Conservation (phyloP, 2,888 invertebrate genomes). For the Chrysolina americana region DNA sequence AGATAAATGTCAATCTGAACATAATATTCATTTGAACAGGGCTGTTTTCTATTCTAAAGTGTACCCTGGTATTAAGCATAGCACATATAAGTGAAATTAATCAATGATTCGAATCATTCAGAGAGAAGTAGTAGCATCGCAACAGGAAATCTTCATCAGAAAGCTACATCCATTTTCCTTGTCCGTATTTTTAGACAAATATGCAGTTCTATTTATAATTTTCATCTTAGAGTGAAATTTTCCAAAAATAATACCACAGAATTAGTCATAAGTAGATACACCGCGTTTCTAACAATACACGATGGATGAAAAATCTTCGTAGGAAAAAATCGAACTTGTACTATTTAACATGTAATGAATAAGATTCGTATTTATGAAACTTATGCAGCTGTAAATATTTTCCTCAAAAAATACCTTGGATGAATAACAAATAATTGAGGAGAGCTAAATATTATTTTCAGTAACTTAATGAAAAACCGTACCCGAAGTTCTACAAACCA, state of each 20-base stretch:
- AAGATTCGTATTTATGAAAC: no score
- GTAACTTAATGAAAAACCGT: no score
- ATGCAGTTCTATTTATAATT: conserved; percentile 13
- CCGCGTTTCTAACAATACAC: not conserved
- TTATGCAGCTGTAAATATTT: no score
- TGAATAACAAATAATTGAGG: no score
- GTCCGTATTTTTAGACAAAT: conserved; percentile 5
- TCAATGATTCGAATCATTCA: not conserved
- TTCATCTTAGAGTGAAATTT: conserved; percentile 26
- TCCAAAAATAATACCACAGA: conserved; percentile 39
- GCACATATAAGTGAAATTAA: not conserved
- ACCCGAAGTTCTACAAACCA: no score
- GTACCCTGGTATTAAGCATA: not conserved
- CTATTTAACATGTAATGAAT: no score
- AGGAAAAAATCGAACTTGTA: not conserved
- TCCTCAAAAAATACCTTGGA: no score
- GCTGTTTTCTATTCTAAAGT: not conserved
- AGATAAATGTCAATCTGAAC: no score
- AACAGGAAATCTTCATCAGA: not conserved
- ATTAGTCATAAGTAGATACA: conserved; percentile 32
- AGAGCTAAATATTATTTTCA: no score
- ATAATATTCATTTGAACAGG: no score
- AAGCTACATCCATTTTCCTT: not conserved
- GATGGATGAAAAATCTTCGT: not conserved
- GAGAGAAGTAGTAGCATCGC: not conserved